Evolutionary conservation across 2,797 vertebrate species (phyloP), one percentile per base, ranked within the genome.

Genomic region (Meriones psammophilus): DNA sequence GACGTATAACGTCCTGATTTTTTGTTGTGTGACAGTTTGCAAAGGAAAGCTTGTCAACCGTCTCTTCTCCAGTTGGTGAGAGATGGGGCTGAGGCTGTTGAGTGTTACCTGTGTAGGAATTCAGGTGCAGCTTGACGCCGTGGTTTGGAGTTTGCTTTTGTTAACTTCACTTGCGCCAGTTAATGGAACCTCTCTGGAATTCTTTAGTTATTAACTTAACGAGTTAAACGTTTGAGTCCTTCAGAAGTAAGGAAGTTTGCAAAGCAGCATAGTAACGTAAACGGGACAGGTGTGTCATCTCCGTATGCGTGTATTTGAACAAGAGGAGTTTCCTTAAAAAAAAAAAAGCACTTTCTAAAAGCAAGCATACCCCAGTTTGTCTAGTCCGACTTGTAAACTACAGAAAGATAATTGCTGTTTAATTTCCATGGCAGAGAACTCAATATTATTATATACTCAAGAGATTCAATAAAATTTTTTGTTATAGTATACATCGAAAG

Each of bases 21-120:
- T 94, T 69, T 83, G 54, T 84, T 94, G 77, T 69, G 90, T 96
- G 97, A 96, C 95, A 92, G 81, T 90, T 89, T 36, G 15, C 81
- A 15, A 20, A 77, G 91, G 56, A 60, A 42, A 60, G 69, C 54
- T 93, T 74, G 92, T 78, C 30, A 8, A 4, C 14, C 33, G 89
- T 50, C 8, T 84, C 62, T 78, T 87, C 73, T 76, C 20, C 68
- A 64, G 90, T 89, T 92, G 84, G 24, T 4, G 30, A 13, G 73
- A 68, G 88, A 15, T 28, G 64, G n/a, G 24, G 58, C 33, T 30
- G 20, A 54, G 46, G 92, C 78, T 88, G 0, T 74, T 8, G 69
- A 77, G 15, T 28, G 66, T 91, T 73, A 33, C 89, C 36, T 56
- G 62, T 64, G 42, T 80, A 92, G 88, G 73, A 83, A 85, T 92